A percentile compares a stretch with the other conserved stretches of the same genome.
Evolutionary conservation across 2,888 invertebrate species (phyloP).

Genomic region (Patella caerulea): DNA sequence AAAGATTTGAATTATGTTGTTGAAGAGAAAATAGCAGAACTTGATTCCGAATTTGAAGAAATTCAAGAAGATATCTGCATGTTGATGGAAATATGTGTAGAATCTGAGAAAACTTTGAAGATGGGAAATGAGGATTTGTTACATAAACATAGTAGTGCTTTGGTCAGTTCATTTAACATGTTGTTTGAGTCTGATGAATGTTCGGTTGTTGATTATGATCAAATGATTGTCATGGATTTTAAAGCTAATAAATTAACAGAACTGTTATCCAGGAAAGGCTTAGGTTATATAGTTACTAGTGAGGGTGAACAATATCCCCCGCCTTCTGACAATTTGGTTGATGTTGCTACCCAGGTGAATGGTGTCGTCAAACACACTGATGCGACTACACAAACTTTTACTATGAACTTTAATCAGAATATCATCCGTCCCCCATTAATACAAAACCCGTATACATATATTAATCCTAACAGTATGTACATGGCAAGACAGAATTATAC

Average conservation of each 20-base stretch:
- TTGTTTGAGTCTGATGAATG: slow-evolving; percentile 1
- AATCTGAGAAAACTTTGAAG: slow-evolving; percentile 29
- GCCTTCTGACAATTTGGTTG: background rate
- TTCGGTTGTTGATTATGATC: background rate
- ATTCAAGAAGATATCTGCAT: slow-evolving; percentile 22
- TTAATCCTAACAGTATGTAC: background rate
- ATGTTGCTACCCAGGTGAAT: background rate
- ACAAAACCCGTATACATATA: background rate
- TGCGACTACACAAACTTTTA: background rate
- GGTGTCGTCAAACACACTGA: background rate
- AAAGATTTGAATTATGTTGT: slow-evolving; percentile 20
- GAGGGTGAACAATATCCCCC: background rate
- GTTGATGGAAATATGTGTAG: slow-evolving; percentile 29
- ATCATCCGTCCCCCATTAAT: background rate
- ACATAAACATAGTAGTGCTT: slow-evolving; percentile 10
- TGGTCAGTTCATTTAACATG: background rate
- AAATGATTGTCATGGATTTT: slow-evolving; percentile 7
- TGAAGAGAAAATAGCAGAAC: slow-evolving; percentile 8
- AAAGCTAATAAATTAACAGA: background rate
- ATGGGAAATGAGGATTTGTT: slow-evolving; percentile 27
- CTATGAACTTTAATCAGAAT: background rate
- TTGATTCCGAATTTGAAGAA: slow-evolving; percentile 21
- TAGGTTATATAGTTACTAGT: slow-evolving; percentile 4
- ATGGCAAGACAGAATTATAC: background rate
- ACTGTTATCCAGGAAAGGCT: background rate